Base-by-base conservation (phyloP, 2,888 invertebrate species). In the Rhagium mordax region DNA sequence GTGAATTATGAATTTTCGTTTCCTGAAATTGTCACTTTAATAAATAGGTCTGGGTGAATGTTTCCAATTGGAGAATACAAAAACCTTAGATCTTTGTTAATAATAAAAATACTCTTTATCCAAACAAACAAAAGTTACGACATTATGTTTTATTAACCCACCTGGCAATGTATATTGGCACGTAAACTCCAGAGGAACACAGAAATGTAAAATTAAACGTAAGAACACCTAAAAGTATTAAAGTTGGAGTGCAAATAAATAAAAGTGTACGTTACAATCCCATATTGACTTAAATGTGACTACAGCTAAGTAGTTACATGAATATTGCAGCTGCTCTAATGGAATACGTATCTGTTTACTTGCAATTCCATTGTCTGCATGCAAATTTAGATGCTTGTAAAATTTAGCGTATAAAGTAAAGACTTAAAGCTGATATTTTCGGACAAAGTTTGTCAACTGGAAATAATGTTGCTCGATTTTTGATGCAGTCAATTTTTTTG, bases 241-340 rank as follows among this genome's bases (percentile, higher is more conserved):
- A n/a, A 57, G 10, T 57, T 57, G n/a, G 8, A 6, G 15, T 29
- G 3, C 29, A 53, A 2, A 24, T 4, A 57, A 15, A 27, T 29
- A 29, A 24, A 27, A 29, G 15, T 27, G 57, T 57, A 27, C n/a
- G 5, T 8, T 57, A 16, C 6, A 27, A 29, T 15, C 16, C 16
- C n/a, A n/a, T 27, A 15, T 24, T 27, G 1, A 27, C 29, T 16
- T 16, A 57, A 57, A 57, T 57, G 24, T 27, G 29, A 57, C 29
- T 57, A 13, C 41, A n/a, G 55, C 24, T 55, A 55, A 55, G 55
- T 55, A 55, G 55, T 21, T 55, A 7, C 55, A n/a, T 57, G 16
- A 29, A 57, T 57, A 57, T n/a, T 57, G 24, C 57, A 57, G 29
- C 3, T 57, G 2, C 57, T 29, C 29, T 57, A 57, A 57, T 57